phyloP scores from a whole-genome alignment of 1,140 invertebrate species.

The Drosophila melanica region DNA sequence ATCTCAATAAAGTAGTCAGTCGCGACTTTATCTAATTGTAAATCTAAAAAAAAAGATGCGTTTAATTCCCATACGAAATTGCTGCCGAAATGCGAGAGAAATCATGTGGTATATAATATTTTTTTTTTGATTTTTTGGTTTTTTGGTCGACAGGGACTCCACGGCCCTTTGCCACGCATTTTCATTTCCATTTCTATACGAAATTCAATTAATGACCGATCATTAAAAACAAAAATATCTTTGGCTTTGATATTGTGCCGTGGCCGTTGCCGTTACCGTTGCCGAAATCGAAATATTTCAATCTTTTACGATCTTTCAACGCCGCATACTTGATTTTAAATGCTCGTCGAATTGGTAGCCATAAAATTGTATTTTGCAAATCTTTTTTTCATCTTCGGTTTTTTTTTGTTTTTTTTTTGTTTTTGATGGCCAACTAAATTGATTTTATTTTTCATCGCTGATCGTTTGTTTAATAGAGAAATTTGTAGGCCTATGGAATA shows the following conservation, averaged over 20 bases:
- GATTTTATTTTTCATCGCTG: constrained; percentile 44
- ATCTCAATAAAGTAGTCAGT: constrained; percentile 78
- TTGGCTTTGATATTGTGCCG: constrained; percentile 72
- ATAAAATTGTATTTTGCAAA: constrained; percentile 68
- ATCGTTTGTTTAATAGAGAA: constrained; percentile 53
- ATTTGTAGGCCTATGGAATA: constrained; percentile 63
- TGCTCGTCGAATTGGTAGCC: constrained; percentile 28
- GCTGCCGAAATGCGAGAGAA: constrained; percentile 51
- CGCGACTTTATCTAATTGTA: constrained; percentile 77
- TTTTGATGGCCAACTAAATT: constrained; percentile 63
- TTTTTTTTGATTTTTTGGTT: constrained; percentile 17
- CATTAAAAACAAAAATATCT: constrained; percentile 60
- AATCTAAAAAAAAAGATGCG: constrained; percentile 63
- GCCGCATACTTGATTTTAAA: constrained; percentile 34
- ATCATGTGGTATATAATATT: constrained; percentile 42
- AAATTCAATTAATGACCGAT: constrained; percentile 80
- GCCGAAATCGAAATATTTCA: constrained; percentile 66
- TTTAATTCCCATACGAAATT: constrained; percentile 42
- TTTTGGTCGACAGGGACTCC: constrained; percentile 6
- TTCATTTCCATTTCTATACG: constrained; percentile 74
- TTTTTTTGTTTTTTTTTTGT: constrained; percentile 25
- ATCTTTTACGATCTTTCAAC: constrained; percentile 67
- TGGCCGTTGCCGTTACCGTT: constrained; percentile 38
- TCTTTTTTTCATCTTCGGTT: constrained; percentile 19
- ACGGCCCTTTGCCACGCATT: constrained; percentile 63